These are phyloP conservation scores for Pipistrellus pipistrellus DNA, from an alignment of 2,797 vertebrate genomes.

Conservation along the genomic window DNA sequence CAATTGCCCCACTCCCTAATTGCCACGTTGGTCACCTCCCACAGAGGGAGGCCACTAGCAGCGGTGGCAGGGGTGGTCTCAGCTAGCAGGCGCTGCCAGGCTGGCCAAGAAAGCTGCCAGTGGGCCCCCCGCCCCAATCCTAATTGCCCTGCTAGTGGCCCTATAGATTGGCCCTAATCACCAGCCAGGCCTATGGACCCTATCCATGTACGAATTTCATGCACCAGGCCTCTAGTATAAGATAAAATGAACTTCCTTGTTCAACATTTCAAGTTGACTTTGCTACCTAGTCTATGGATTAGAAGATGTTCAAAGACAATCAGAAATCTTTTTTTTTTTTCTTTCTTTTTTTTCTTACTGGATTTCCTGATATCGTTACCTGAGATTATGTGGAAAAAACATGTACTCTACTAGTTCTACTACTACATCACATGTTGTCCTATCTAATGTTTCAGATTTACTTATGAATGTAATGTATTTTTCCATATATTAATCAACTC, in stretches of 20 bases:
- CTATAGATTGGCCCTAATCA: no score
- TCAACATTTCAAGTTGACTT: slow-evolving; percentile 31
- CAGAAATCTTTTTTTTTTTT: neutral
- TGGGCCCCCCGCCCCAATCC: no score
- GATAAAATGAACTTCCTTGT: neutral
- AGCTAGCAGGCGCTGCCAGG: no score
- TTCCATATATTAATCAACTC: neutral
- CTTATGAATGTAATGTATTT: neutral
- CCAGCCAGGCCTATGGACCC: no score
- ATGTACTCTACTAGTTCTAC: neutral
- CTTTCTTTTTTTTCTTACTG: neutral
- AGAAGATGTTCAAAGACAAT: neutral
- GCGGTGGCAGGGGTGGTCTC: no score
- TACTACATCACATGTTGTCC: neutral
- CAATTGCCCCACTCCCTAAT: no score
- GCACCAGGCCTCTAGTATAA: neutral
- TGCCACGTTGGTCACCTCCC: no score
- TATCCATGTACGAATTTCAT: no score
- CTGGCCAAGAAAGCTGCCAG: no score
- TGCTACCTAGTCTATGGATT: neutral
- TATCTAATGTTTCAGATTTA: slow-evolving; percentile 13
- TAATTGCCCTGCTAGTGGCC: rapidly evolving
- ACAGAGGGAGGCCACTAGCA: no score
- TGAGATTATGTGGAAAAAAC: neutral
- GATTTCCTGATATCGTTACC: neutral